Conservation (phyloP, 2,888 invertebrate genomes). For the Brachyptera risi region DNA sequence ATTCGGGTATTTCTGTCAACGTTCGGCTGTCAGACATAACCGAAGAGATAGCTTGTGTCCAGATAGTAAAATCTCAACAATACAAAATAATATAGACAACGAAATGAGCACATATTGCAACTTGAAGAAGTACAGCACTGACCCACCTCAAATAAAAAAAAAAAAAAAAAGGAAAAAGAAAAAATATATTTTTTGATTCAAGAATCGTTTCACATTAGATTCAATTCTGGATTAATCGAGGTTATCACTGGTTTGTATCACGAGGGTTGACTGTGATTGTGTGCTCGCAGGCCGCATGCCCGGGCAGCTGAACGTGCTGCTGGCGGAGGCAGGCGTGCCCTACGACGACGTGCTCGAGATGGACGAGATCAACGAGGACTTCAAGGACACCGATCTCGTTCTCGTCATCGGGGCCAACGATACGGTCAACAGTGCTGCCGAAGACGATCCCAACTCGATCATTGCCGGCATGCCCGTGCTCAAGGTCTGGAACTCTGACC, state of each 20-base stretch:
- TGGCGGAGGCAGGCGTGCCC: constrained; percentile 90
- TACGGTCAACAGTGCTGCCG: constrained; percentile 86
- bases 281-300: constrained; percentile 80
- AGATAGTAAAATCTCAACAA: too few relatives aligned
- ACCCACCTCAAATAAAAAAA: too few relatives aligned
- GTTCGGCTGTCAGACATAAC: too few relatives aligned
- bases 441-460: constrained; percentile 85
- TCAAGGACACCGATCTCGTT: constrained; percentile 76
- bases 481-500: constrained; percentile 81
- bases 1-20: too few relatives aligned
- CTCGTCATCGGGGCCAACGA: constrained; percentile 87
- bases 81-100: too few relatives aligned
- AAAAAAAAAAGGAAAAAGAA: too few relatives aligned
- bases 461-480: constrained; percentile 92
- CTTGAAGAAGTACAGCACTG: too few relatives aligned
- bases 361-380: constrained; percentile 89
- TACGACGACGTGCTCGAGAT: constrained; percentile 88
- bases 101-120: too few relatives aligned
- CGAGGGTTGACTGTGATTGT: neutral
- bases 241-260: neutral
- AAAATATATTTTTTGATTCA: too few relatives aligned
- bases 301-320: constrained; percentile 83
- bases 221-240: too few relatives aligned
- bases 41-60: too few relatives aligned
- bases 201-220: too few relatives aligned